Evolutionary conservation across 2,888 invertebrate species (phyloP).

Genomic region (Brenthis hecate): DNA sequence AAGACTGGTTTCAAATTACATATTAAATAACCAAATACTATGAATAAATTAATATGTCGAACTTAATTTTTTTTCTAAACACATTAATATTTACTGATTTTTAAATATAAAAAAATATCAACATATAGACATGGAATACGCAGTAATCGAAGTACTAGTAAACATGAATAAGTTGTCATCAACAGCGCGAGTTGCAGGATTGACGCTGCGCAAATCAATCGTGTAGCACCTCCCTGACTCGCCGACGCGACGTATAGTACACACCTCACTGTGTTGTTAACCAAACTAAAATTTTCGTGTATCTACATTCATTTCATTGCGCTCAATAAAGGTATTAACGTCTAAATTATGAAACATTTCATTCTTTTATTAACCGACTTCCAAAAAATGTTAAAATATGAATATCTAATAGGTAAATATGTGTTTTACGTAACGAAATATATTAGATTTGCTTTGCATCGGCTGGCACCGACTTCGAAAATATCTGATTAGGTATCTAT

Average conservation of each 20-base stretch:
- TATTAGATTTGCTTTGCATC: too few species aligned
- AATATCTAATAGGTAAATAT: too few species aligned
- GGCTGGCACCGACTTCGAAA: too few species aligned
- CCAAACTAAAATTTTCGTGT: slow-evolving; percentile 44
- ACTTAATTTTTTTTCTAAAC: too few species aligned
- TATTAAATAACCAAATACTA: background rate
- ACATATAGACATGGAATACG: slow-evolving; percentile 12
- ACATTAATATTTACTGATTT: too few species aligned
- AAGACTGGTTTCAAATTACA: slow-evolving; percentile 19
- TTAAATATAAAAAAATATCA: background rate
- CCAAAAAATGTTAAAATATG: too few species aligned
- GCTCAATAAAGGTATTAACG: background rate
- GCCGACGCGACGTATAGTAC: slow-evolving; percentile 14
- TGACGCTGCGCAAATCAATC: slow-evolving; percentile 57
- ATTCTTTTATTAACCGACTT: too few species aligned
- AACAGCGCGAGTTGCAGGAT: slow-evolving; percentile 47
- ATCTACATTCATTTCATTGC: slow-evolving; percentile 25
- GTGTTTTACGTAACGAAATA: too few species aligned
- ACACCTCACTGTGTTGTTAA: slow-evolving; percentile 41
- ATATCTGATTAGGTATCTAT: too few species aligned
- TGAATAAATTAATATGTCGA: background rate
- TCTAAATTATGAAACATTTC: background rate
- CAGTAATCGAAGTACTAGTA: slow-evolving; percentile 32
- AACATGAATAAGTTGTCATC: slow-evolving; percentile 45
- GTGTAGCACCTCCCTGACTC: slow-evolving; percentile 47